These are phyloP conservation scores for Cephus runcator DNA, from an alignment of 2,888 invertebrate species.

Conservation along the genomic window DNA sequence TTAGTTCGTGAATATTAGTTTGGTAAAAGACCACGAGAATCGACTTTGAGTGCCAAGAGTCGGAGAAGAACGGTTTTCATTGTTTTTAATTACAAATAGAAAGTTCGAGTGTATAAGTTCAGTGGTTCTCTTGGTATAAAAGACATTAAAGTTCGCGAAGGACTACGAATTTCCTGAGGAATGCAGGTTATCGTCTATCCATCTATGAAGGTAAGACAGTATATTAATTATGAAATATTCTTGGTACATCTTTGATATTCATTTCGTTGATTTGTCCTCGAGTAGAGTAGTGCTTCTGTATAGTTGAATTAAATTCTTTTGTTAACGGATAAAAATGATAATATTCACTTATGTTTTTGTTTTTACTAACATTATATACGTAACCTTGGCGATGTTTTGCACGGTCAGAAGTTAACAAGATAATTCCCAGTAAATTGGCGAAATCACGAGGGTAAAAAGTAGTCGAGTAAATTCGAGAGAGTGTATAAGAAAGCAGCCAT, in stretches of 20 bases:
- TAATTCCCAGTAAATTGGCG: background rate
- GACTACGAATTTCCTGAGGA: background rate
- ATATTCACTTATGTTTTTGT: background rate
- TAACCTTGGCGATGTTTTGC: background rate
- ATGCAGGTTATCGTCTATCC: background rate
- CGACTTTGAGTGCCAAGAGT: background rate
- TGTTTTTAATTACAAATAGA: background rate
- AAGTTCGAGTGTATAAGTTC: background rate
- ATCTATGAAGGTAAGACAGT: background rate
- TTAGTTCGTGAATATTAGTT: background rate
- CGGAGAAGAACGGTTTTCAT: background rate
- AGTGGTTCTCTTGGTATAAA: background rate
- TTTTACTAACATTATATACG: background rate
- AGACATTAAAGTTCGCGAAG: background rate
- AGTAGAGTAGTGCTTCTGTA: background rate
- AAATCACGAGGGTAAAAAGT: background rate
- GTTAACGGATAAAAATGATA: background rate
- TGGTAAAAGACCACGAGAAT: background rate
- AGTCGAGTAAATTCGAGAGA: conserved; percentile 15
- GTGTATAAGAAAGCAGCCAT: conserved; percentile 11
- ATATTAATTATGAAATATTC: background rate
- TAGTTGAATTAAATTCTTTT: background rate
- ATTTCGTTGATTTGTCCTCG: background rate
- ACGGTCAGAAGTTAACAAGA: background rate
- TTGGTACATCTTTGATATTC: background rate